Evolutionary conservation across 2,113 vertebrate species (phyloP), one percentile per base, ranked within the genome.

Genomic region (Oncorhynchus keta): DNA sequence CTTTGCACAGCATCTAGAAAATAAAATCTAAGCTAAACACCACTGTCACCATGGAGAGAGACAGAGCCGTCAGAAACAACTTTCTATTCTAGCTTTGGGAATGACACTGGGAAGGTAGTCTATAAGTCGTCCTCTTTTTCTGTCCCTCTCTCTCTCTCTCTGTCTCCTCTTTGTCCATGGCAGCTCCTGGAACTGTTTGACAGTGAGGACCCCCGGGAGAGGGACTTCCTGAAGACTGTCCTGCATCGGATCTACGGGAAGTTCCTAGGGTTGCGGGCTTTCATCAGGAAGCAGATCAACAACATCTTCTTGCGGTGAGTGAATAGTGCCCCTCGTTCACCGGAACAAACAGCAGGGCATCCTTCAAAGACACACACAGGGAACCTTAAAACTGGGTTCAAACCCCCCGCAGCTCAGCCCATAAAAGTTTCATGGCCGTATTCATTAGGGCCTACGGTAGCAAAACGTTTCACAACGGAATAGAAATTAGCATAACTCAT

Each of bases 221-320:
- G 97, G 61, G 97, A 99, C 90, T 97, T 98, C 88, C 91, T 99
- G 35, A 99, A 99, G 93, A 99, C 98, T 0, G 95, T 99, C 84
- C 94, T 99, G 76, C 98, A 99, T 86, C 95, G 97, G 76, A 97
- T 99, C 87, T 99, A 99, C 66, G 98, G 98, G 76, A 99, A 99
- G 87, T 99, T 99, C 88, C 95, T 99, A 0, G 98, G 98, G 51
- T 87, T 99, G 84, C 93, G 98, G 87, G 98, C 97, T 13, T 99
- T 99, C 93, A 97, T 99, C 94, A 94, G 98, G 91, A 99, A 99
- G 88, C 98, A 99, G 86, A 99, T 99, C 75, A 99, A 99, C 95
- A 99, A 99, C 92, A 98, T 99, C 89, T 99, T 99, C 84, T 93
- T 99, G 90, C 95, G 95, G 98, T 99, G 92, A 88, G 88, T 76